phyloP scores from a whole-genome alignment of 2,888 invertebrate species.

The Pteria penguin region DNA sequence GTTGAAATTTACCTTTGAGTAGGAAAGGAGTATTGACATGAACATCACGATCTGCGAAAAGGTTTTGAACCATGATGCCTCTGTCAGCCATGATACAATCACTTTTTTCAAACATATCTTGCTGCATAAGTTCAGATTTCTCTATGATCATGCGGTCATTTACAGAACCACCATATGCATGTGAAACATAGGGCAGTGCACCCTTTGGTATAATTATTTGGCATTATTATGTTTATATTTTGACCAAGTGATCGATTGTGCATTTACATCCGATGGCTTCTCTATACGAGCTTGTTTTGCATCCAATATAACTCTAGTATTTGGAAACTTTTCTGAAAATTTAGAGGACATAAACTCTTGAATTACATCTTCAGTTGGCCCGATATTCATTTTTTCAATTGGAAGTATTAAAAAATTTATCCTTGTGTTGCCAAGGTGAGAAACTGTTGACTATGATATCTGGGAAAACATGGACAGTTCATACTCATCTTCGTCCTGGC shows the following conservation, averaged over 20 bases:
- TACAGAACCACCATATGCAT: conserved; percentile 45
- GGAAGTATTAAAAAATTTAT: conserved; percentile 48
- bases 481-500: conserved; percentile 41
- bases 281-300: conserved; percentile 54
- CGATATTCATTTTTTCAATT: conserved; percentile 47
- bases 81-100: no score
- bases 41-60: conserved; percentile 50
- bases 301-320: conserved; percentile 54
- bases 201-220: conserved; percentile 47
- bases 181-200: conserved; percentile 41
- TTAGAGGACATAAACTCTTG: conserved; percentile 43
- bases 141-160: conserved; percentile 54
- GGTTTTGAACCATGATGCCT: conserved; percentile 56
- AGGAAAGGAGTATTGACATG: conserved; percentile 52
- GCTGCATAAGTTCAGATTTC: conserved; percentile 27
- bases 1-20: conserved; percentile 51
- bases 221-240: conserved; percentile 58
- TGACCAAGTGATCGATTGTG: conserved; percentile 51
- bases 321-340: conserved; percentile 48
- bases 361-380: conserved; percentile 44
- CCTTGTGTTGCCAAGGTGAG: conserved; percentile 39
- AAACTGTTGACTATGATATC: conserved; percentile 26
- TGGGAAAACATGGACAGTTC: conserved; percentile 45
- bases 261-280: conserved; percentile 48
- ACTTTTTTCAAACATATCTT: background rate